Base-by-base conservation (phyloP, 2,888 invertebrate genomes). In the Cataglyphis altisquamis region DNA sequence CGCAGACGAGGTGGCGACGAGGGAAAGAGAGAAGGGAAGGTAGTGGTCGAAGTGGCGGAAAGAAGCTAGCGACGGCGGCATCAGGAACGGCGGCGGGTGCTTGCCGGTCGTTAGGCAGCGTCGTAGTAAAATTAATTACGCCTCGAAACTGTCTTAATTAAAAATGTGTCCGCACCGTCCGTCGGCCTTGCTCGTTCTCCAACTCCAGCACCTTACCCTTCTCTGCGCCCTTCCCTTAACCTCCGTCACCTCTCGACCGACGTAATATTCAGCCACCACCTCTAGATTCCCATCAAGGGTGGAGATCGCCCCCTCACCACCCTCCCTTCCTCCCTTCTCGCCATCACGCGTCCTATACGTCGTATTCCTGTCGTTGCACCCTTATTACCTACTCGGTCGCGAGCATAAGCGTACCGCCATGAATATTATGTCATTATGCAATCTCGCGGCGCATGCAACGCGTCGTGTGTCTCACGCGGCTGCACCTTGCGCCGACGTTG, bases 361-460 rank as follows among this genome's bases (percentile, higher is more conserved):
- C 60, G 64, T 52, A 67, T 60, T 41, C 63, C 67, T 70, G 64
- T 57, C 85, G 84, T 91, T 90, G 89, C 92, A 91, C 93, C 92
- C 93, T 93, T 92, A 93, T 93, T 94, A 92, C 92, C 89, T 86
- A 90, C 91, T 91, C 90, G 91, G 88, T 90, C 89, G 90, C 91
- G 86, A 90, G 90, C 91, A 89, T 90, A 90, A 91, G 91, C 92
- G 91, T 87, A 91, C 91, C 88, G 88, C 91, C 90, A 92, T 92
- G 93, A 93, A 94, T 94, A 94, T 94, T 94, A 94, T 94, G 94
- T 94, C 94, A 94, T 94, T 94, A 94, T 93, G 91, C 92, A 94
- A 94, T 94, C 94, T 93, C 90, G 91, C 89, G 91, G 91, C 91
- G 92, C 94, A 94, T 94, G 94, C 94, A 92, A 93, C 91, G 87